A percentile compares a stretch with the other conserved stretches of the same genome.
phyloP scores from a whole-genome alignment of 2,888 invertebrate species.

The Carpatolechia fugitivella region DNA sequence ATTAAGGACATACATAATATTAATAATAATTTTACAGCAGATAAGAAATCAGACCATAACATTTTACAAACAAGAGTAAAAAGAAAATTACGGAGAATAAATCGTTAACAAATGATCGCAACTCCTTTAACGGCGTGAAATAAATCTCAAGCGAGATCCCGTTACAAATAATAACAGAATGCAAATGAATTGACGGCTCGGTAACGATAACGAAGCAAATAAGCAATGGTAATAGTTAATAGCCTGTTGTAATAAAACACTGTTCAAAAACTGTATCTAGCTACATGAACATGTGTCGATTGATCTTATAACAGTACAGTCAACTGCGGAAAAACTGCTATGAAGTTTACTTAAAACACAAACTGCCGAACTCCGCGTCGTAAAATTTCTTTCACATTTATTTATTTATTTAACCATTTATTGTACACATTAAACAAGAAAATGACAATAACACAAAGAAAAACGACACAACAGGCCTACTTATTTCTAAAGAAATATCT shows the following conservation, averaged over 20 bases:
- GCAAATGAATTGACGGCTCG: background rate
- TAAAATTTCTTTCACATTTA: too few relatives aligned
- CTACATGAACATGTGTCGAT: background rate
- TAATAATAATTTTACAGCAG: too few relatives aligned
- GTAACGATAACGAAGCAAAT: background rate
- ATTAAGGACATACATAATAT: too few relatives aligned
- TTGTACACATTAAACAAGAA: too few relatives aligned
- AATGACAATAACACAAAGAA: too few relatives aligned
- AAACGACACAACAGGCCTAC: too few relatives aligned
- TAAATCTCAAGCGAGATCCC: background rate
- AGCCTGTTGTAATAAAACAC: background rate
- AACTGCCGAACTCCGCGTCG: too few relatives aligned
- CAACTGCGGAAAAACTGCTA: background rate
- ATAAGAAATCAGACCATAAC: too few relatives aligned
- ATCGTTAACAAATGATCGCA: background rate
- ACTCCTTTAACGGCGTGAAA: background rate
- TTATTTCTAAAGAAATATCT: too few relatives aligned
- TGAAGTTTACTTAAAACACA: background rate
- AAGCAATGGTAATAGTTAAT: background rate
- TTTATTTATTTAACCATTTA: too few relatives aligned
- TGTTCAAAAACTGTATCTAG: background rate
- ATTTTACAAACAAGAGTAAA: background rate
- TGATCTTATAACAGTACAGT: constrained; percentile 4
- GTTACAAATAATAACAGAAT: constrained; percentile 2
- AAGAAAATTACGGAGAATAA: background rate